A percentile compares a stretch with the other conserved stretches of the same genome.
Evolutionary conservation across 2,113 vertebrate species (phyloP).

Genomic region (Phyllopteryx taeniolatus): DNA sequence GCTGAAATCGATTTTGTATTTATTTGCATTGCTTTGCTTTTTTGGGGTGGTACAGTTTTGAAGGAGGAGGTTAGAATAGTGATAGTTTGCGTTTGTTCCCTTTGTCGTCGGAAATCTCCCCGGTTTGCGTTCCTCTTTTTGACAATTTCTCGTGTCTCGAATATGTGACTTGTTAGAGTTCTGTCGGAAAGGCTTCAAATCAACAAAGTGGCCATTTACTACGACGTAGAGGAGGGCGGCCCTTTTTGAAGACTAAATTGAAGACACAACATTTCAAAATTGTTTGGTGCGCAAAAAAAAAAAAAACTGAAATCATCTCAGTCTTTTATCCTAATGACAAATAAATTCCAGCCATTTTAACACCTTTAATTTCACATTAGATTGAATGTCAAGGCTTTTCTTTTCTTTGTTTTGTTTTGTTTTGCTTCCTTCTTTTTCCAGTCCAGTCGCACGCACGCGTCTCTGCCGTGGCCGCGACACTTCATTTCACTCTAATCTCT

Average conservation of each 20-base stretch:
- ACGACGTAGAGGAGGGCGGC: constrained; percentile 4
- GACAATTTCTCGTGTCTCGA: constrained; percentile 25
- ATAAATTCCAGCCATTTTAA: not conserved
- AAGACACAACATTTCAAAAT: not conserved
- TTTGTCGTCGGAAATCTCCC: constrained; percentile 19
- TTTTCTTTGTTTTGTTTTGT: too few relatives aligned
- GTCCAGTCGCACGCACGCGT: constrained; percentile 33
- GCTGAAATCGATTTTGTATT: constrained; percentile 61
- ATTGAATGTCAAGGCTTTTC: not conserved
- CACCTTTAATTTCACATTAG: not conserved
- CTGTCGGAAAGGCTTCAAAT: constrained; percentile 24
- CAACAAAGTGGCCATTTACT: constrained; percentile 6
- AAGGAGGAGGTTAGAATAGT: constrained; percentile 3
- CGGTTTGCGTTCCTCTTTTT: constrained; percentile 6
- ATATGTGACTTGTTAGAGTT: constrained; percentile 25
- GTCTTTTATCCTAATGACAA: not conserved
- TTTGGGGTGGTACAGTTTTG: constrained; percentile 33
- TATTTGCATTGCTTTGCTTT: constrained; percentile 54
- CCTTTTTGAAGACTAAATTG: not conserved
- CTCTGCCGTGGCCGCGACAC: constrained; percentile 44
- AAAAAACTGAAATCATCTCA: not conserved
- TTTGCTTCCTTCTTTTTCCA: not conserved
- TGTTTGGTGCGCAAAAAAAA: not conserved
- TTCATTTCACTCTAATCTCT: constrained; percentile 74
- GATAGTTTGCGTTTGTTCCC: constrained; percentile 26